Conservation (phyloP, 2,113 vertebrate species). For the Myiopsitta monachus region DNA sequence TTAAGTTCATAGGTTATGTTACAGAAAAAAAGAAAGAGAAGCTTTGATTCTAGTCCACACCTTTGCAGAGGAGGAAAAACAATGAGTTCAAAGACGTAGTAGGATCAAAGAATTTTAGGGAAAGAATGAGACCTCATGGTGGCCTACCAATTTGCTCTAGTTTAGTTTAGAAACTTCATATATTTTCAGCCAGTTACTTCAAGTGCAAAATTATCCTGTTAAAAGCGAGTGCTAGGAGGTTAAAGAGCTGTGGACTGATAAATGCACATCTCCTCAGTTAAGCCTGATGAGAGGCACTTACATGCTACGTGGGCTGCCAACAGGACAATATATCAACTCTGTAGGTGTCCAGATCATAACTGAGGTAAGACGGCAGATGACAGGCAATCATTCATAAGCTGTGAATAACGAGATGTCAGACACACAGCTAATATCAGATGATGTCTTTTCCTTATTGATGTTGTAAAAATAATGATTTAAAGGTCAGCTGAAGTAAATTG, state of each 20-base stretch:
- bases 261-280: slow-evolving; percentile 16
- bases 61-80: background rate
- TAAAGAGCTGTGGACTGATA: slow-evolving; percentile 41
- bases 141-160: background rate
- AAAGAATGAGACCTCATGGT: background rate
- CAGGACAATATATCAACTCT: background rate
- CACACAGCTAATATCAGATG: background rate
- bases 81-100: background rate
- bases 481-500: background rate
- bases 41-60: background rate
- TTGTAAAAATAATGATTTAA: background rate
- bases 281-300: background rate
- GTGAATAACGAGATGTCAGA: background rate
- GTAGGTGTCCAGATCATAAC: background rate
- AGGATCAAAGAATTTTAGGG: background rate
- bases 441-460: background rate
- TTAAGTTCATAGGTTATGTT: background rate
- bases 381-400: slow-evolving; percentile 37
- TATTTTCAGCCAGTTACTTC: background rate
- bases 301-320: background rate
- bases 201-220: background rate
- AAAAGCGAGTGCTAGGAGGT: slow-evolving; percentile 12
- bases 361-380: background rate
- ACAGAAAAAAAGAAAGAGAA: background rate
- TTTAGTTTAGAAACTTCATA: background rate